Evolutionary conservation across 1,140 invertebrate genomes (phyloP), one percentile per base, ranked within the genome.

Genomic region (Micrasema minimum): DNA sequence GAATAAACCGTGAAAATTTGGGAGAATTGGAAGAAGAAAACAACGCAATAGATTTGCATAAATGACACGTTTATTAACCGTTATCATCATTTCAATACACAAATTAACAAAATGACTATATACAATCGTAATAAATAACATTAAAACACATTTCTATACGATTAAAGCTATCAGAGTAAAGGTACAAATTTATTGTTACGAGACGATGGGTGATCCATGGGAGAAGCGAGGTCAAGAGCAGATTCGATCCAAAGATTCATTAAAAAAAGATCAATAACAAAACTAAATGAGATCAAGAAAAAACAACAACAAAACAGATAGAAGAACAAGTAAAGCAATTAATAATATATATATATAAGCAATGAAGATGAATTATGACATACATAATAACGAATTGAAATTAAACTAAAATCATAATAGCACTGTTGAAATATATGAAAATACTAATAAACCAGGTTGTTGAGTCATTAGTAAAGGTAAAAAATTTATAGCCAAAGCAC

Each of bases 111-210:
- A 65, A 72, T 70, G 66, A 72, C 74, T 75, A 75, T 69, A 69
- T 66, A 75, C 72, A 73, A 41, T 55, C 71, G 59, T 73, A 75
- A 75, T 75, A 75, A 75, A 75, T 75, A 71, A 71, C 65, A 71
- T 65, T 65, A 51, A 46, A 50, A 70, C 57, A 66, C 51, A 66
- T 41, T 69, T 71, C 48, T 23, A 68, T 68, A 67, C 31, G 59
- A 45, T 74, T 75, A 71, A 75, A 69, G 69, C 72, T 68, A 20
- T 73, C 61, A 45, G 65, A 5, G n/a, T 41, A 20, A 66, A 61
- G 51, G 66, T 72, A 57, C 61, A 18, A 57, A 22, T 51, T 48
- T 23, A 46, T 41, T 31, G 26, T 31, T 31, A 57, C 43, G 46
- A n/a, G 16, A 59, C 12, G 66, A 61, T 51, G 57, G 57, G 50